Evolutionary conservation across 2,888 invertebrate species (phyloP).

Genomic region (Siphlonurus alternatus): DNA sequence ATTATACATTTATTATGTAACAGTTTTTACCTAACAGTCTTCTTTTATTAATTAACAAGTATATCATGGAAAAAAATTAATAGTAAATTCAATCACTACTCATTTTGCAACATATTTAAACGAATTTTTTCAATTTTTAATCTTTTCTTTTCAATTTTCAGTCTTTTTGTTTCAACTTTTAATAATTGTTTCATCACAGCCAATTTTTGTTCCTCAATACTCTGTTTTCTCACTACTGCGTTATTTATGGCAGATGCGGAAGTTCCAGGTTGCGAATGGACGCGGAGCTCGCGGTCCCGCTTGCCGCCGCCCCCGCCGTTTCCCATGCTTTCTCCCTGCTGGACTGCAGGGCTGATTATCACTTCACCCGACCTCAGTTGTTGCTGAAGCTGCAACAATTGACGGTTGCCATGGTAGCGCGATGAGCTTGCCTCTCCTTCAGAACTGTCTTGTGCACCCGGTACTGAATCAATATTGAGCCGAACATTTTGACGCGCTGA

Average conservation of each 20-base stretch:
- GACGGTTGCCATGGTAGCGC: background rate
- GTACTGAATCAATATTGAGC: background rate
- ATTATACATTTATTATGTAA: background rate
- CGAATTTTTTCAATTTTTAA: background rate
- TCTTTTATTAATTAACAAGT: background rate
- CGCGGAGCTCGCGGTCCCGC: background rate
- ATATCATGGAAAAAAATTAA: background rate
- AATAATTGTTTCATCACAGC: background rate
- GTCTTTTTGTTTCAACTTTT: background rate
- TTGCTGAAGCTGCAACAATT: background rate
- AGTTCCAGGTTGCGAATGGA: too few species aligned
- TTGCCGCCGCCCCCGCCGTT: background rate
- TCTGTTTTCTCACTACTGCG: background rate
- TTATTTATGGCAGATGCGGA: background rate
- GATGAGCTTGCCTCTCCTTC: background rate
- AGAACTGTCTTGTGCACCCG: background rate
- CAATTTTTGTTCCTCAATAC: background rate
- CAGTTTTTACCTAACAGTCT: background rate
- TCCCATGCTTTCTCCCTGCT: background rate
- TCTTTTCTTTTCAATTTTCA: background rate
- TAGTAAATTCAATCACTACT: too few species aligned
- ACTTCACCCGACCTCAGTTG: background rate
- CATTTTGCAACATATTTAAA: background rate
- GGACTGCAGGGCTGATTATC: background rate
- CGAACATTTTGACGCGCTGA: background rate